Evolutionary conservation across 2,888 invertebrate genomes (phyloP), one percentile per base, ranked within the genome.

Genomic region (Asteroscopus sphinx): DNA sequence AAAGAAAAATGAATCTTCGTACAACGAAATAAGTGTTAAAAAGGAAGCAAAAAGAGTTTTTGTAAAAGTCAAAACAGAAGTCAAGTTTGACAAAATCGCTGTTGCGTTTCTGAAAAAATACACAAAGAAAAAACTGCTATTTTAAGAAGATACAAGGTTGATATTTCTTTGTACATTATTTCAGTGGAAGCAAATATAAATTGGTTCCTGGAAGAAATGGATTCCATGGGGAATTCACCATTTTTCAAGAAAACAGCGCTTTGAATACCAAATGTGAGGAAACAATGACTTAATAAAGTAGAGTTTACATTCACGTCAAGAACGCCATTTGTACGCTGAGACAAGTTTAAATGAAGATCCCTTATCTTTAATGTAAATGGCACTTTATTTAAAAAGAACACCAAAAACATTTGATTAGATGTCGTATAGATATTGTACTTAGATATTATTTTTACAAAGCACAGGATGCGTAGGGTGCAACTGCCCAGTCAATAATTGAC

Each of bases 211-310:
- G 65, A 79, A 80, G 74, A 66, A 83, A 81, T 81, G 76, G 68
- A 76, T 79, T 82, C 87, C 80, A 68, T 56, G 35, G 88, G 83
- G 87, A 83, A 76, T 85, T 75, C 62, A 56, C 80, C 76, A 89
- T 90, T 88, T 90, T 88, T 90, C 89, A 87, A 67, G 80, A 77
- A 83, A 87, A 87, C 85, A 78, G 72, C 80, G 82, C 70, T 56
- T 68, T 84, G 89, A 89, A 90, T 90, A 82, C 80, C 78, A 52
- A 86, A 82, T 81, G 76, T 63, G 51, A 52, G 60, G 68, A 63
- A 75, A 81, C 76, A 76, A 73, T 64, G 68, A 77, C 68, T 80
- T 83, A 77, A 81, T 82, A 79, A 68, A 68, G 62, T 46, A 0
- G 48, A 55, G 47, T 59, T 60, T 48, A 56, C 54, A 68, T 74